A percentile compares a stretch with the other conserved stretches of the same genome.
phyloP scores from a whole-genome alignment of 2,113 vertebrate species.

The Patagioenas fasciata region DNA sequence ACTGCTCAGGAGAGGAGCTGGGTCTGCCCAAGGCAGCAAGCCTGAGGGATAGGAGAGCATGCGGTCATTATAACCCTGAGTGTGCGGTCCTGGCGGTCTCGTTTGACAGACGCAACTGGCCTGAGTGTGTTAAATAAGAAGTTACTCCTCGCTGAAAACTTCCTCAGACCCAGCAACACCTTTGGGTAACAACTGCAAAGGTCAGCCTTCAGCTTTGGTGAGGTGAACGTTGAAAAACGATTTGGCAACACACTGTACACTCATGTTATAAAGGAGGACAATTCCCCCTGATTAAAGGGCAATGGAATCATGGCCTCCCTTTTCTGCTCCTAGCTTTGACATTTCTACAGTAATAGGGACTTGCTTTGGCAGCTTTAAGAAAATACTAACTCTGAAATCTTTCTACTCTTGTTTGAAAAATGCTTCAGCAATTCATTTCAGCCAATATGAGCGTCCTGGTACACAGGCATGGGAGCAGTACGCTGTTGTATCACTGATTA shows the following conservation, averaged over 20 bases:
- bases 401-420: background rate
- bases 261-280: slow-evolving; percentile 5
- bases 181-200: slow-evolving; percentile 33
- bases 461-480: background rate
- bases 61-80: background rate
- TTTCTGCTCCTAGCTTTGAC: slow-evolving; percentile 15
- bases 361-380: background rate
- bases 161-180: background rate
- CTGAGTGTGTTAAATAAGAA: background rate
- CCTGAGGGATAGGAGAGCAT: background rate
- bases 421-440: background rate
- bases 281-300: slow-evolving; percentile 36
- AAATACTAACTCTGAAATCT: background rate
- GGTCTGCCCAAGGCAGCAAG: background rate
- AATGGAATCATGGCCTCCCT: background rate
- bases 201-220: slow-evolving; percentile 39
- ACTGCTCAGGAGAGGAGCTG: background rate
- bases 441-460: background rate
- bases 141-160: background rate
- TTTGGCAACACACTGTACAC: background rate
- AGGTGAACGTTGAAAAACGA: slow-evolving; percentile 5
- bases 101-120: background rate
- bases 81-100: fast-evolving
- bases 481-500: background rate
- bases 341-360: background rate